phyloP scores from a whole-genome alignment of 2,797 vertebrate species.

The Ciconia nigra region DNA sequence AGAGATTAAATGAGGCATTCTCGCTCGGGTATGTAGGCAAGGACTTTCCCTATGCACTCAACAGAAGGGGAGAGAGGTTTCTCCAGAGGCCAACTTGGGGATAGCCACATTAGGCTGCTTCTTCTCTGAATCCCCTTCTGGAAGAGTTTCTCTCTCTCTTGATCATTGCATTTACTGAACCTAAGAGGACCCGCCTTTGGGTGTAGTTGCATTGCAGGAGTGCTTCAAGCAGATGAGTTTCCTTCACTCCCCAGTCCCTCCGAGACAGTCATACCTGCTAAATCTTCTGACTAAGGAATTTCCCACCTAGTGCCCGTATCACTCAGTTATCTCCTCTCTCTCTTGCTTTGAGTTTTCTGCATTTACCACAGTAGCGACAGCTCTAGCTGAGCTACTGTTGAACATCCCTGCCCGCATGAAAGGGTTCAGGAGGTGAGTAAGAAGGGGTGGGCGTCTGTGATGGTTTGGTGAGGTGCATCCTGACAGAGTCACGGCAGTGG shows the following conservation, averaged over 20 bases:
- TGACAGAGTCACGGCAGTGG: neutral
- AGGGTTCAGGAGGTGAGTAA: neutral
- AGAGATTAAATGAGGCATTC: neutral
- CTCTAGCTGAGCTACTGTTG: neutral
- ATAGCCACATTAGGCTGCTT: neutral
- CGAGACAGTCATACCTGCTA: neutral
- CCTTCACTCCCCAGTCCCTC: neutral
- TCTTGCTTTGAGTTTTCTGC: neutral
- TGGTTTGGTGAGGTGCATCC: neutral
- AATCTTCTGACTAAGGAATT: neutral
- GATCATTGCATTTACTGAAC: neutral
- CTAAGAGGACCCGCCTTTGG: neutral
- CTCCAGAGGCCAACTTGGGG: neutral
- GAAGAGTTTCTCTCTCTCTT: neutral
- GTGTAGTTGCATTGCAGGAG: constrained; percentile 20
- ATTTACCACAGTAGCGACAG: neutral
- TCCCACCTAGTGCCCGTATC: neutral
- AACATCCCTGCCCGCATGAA: neutral
- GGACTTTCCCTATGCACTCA: neutral
- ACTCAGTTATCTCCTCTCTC: neutral
- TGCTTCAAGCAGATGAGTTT: neutral
- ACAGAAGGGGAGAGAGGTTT: neutral
- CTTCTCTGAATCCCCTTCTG: neutral
- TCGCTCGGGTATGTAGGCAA: neutral
- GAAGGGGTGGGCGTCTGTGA: neutral